Evolutionary conservation across 2,888 invertebrate genomes (phyloP), one percentile per base, ranked within the genome.

Genomic region (Lutraria lutraria): DNA sequence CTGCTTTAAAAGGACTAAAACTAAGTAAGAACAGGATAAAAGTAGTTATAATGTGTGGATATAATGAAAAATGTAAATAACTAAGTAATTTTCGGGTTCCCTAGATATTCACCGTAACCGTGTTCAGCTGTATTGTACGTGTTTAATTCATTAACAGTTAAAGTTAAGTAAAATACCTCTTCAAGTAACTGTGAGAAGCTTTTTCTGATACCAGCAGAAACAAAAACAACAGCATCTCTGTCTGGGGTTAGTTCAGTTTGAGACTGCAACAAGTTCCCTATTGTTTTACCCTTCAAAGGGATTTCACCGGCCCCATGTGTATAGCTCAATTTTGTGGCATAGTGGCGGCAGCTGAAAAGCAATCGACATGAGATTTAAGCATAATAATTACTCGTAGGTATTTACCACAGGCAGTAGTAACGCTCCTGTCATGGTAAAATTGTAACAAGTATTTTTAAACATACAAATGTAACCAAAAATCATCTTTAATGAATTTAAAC

Each of bases 201-300:
- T 60, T 92, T 91, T n/a, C 95, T 88, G 29, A 95, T 89, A 10
- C 92, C 91, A 54, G 93, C 93, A 16, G 93, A 82, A 60, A 84
- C 90, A 89, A 96, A 96, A 4, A 96, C 94, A 15, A 95, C 90
- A 10, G 96, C 96, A 60, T 95, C 95, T 89, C 93, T 95, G 85
- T 96, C 95, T 10, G 96, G 96, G 52, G 91, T 89, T 34, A 90
- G 90, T 81, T 96, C 95, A 16, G 93, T 94, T 29, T 91, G 92
- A 53, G 94, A 85, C 86, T 96, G 95, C 25, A 96, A 91, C 43
- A 93, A 89, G 85, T 95, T 92, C 21, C 96, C 96, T 29, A 96
- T 94, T 0, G 96, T 96, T 12, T 92, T 87, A 4, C 96, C 96
- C 19, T 95, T 82, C 54, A 96, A 89, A 2, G 95, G 95, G 19